phyloP scores from a whole-genome alignment of 2,888 invertebrate species.

The Latheticus oryzae region DNA sequence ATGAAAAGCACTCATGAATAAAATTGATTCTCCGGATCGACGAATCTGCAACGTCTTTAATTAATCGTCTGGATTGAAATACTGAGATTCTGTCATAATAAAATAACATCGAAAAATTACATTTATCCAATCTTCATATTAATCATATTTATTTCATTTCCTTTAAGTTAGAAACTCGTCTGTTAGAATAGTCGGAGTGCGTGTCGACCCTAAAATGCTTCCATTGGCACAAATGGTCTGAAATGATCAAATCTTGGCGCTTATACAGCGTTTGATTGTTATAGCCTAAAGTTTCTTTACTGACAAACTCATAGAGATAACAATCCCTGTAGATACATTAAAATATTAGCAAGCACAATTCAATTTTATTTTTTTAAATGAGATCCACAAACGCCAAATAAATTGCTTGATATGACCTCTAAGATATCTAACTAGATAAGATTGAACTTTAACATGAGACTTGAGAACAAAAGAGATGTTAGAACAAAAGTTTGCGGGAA shows the following conservation, averaged over 20 bases:
- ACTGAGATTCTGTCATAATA: constrained; percentile 30
- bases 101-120: constrained; percentile 45
- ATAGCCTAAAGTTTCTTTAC: constrained; percentile 55
- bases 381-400: constrained; percentile 44
- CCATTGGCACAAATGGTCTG: constrained; percentile 62
- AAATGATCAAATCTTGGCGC: constrained; percentile 63
- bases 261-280: constrained; percentile 62
- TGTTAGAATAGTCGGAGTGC: constrained; percentile 41
- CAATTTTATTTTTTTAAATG: constrained; percentile 20
- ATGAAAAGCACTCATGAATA: constrained; percentile 49
- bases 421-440: constrained; percentile 47
- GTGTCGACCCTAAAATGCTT: constrained; percentile 55
- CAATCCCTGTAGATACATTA: constrained; percentile 50
- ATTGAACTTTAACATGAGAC: constrained; percentile 49
- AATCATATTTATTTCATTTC: constrained; percentile 52
- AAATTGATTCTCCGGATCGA: constrained; percentile 48
- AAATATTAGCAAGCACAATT: constrained; percentile 43
- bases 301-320: constrained; percentile 47
- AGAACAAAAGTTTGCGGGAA: constrained; percentile 38
- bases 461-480: constrained; percentile 42
- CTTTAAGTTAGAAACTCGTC: constrained; percentile 46
- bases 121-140: constrained; percentile 46
- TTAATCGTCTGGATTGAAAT: constrained; percentile 52
- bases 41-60: constrained; percentile 47
- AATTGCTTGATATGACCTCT: constrained; percentile 48